These are phyloP conservation scores for Odontomachus brunneus DNA, from an alignment of 1,140 invertebrate species.

Conservation along the genomic window DNA sequence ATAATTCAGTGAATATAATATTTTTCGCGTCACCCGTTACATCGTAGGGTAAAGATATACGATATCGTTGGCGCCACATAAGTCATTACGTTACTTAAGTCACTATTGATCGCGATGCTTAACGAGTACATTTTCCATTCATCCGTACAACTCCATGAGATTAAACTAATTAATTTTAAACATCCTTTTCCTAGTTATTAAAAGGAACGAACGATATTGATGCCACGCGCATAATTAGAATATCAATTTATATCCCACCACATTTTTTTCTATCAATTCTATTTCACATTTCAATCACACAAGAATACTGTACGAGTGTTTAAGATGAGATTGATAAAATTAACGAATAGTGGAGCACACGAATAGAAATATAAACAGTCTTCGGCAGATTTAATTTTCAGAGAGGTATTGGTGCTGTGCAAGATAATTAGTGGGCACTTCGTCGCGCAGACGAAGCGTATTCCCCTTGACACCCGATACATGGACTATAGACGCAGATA, in stretches of 20 bases:
- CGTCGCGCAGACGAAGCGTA: neutral
- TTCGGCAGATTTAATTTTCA: neutral
- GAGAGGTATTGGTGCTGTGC: too few species aligned
- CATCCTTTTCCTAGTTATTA: neutral
- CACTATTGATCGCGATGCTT: slow-evolving; percentile 37
- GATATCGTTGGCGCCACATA: slow-evolving; percentile 20
- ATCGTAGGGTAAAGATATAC: neutral
- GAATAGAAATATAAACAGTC: neutral
- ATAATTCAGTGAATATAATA: neutral
- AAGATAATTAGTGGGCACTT: neutral
- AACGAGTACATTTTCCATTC: slow-evolving; percentile 6
- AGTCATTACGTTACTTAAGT: slow-evolving; percentile 37
- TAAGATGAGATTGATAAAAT: slow-evolving; percentile 2
- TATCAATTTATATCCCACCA: slow-evolving; percentile 9
- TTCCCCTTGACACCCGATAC: slow-evolving; percentile 70
- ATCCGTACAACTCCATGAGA: slow-evolving; percentile 25
- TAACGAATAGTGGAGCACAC: too few species aligned
- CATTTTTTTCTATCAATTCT: neutral
- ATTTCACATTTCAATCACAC: neutral
- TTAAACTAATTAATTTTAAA: slow-evolving; percentile 45
- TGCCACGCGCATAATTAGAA: neutral
- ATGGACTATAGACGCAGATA: slow-evolving; percentile 68
- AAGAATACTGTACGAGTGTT: neutral
- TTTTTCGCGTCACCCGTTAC: slow-evolving; percentile 5
- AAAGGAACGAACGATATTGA: slow-evolving; percentile 13